These are phyloP conservation scores for Chiloscyllium punctatum DNA, from an alignment of 2,797 vertebrate genomes.

Conservation along the genomic window DNA sequence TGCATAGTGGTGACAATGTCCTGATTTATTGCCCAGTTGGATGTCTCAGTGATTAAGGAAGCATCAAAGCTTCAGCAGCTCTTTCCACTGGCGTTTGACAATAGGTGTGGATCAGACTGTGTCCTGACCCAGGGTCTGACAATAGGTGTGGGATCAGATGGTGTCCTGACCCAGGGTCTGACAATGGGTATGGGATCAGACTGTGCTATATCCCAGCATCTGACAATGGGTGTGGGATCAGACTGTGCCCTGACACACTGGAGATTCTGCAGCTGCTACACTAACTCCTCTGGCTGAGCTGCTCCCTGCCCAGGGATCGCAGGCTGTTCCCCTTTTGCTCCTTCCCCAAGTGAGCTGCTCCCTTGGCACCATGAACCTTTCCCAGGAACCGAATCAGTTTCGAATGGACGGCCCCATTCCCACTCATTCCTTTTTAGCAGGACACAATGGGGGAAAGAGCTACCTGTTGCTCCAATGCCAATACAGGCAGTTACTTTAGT, in stretches of 20 bases:
- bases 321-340: not conserved
- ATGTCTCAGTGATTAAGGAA: not conserved
- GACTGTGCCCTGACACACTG: not conserved
- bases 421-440: not conserved
- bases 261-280: not conserved
- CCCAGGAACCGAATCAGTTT: not conserved
- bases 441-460: not conserved
- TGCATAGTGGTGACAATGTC: not conserved
- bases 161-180: too few relatives aligned
- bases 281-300: not conserved
- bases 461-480: not conserved
- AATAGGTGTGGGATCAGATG: too few relatives aligned
- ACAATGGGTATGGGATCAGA: too few relatives aligned
- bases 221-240: not conserved
- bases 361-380: not conserved
- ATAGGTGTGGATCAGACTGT: conserved; percentile 17
- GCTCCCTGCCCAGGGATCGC: not conserved
- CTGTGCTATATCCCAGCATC: too few relatives aligned
- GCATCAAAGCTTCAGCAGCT: not conserved
- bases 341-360: not conserved
- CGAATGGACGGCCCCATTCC: not conserved
- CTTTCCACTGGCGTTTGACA: not conserved
- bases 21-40: conserved; percentile 15
- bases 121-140: too few relatives aligned
- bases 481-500: not conserved